Conservation (phyloP, 2,888 invertebrate genomes). For the Ferrisia virgata region DNA sequence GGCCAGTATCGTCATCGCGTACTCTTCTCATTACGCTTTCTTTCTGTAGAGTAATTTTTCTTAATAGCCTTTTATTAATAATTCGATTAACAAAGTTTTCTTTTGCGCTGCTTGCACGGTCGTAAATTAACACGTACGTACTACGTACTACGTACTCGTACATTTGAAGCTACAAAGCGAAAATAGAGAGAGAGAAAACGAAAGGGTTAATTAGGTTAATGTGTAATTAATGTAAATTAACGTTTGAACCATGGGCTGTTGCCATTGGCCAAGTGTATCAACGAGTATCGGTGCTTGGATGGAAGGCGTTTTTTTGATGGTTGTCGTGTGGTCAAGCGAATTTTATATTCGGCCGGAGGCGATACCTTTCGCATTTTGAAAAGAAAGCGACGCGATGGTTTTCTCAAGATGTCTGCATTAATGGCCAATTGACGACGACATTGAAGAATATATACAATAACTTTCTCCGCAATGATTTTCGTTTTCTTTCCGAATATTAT, state of each 20-base stretch:
- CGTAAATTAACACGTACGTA: too few relatives aligned
- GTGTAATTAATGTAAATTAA: slow-evolving; percentile 26
- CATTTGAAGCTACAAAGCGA: not conserved
- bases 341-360: slow-evolving; percentile 30
- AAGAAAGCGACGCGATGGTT: slow-evolving; percentile 22
- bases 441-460: slow-evolving; percentile 25
- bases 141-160: not conserved
- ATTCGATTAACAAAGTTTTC: too few relatives aligned
- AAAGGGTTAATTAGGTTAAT: slow-evolving; percentile 32
- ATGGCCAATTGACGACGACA: slow-evolving; percentile 38
- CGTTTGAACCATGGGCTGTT: not conserved
- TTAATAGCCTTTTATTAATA: not conserved
- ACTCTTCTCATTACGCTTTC: not conserved
- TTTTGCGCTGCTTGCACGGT: too few relatives aligned
- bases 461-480: slow-evolving; percentile 42
- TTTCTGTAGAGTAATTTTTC: not conserved
- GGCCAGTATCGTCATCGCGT: not conserved
- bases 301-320: slow-evolving; percentile 16
- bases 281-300: not conserved
- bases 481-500: slow-evolving; percentile 40
- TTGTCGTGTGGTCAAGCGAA: slow-evolving; percentile 12
- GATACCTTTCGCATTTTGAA: slow-evolving; percentile 39
- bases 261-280: not conserved
- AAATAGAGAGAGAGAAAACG: not conserved
- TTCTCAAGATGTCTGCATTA: slow-evolving; percentile 11